Evolutionary conservation across 2,888 invertebrate species (phyloP), one percentile per base, ranked within the genome.

Genomic region (Dione vanillae): DNA sequence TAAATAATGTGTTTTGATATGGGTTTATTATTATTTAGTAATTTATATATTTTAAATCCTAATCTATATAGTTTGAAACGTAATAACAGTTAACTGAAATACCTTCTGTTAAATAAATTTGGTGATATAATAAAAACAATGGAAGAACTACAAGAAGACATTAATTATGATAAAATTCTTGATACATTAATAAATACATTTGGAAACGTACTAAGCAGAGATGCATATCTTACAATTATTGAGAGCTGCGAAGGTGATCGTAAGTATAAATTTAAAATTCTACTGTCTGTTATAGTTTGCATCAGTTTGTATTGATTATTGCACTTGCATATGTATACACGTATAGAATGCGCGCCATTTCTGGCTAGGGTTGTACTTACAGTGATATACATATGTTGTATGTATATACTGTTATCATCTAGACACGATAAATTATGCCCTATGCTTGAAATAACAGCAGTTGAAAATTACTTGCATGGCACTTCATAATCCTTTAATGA

Each of bases 161-260:
- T 56, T 59, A 73, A 81, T 69, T 82, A 77, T 70, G 68, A 73
- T 58, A 78, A 81, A 65, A 80, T 87, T 78, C 80, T 88, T 67
- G 84, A 88, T 20, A 82, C 80, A 69, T 76, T 92, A 65, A 71
- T 79, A 56, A 82, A 78, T 69, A 87, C 91, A 83, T 93, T 92
- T 66, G 87, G 87, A 5, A 78, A 83, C 72, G 80, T 85, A 35
- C 72, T 92, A 68, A 84, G 77, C 72, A 79, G 75, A 74, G 89
- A 88, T 67, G 86, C 85, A n/a, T 86, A 92, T 56, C 74, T 74
- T 65, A 79, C 88, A 16, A 78, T 93, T 16, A 85, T 90, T 11
- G 90, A 90, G 72, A 89, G 83, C 74, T 92, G 83, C 70, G 81
- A 75, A 7, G 92, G 91, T 14, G 88, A 92, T 77, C 76, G 92